Evolutionary conservation across 2,113 vertebrate species (phyloP), one percentile per base, ranked within the genome.

Genomic region (Microcebus jonahi): DNA sequence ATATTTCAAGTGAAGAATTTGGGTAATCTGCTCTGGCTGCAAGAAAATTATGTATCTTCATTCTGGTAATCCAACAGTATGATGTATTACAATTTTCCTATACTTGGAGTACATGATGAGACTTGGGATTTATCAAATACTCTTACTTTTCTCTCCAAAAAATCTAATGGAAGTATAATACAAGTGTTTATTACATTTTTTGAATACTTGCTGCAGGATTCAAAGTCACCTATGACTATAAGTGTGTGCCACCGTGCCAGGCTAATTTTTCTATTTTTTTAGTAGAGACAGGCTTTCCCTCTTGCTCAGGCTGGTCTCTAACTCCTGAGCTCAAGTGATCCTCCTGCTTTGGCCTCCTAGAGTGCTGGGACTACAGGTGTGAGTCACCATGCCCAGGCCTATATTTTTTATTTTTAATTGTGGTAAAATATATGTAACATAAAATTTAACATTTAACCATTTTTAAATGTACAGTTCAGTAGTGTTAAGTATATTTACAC

Each of bases 191-290:
- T 82, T 92, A 59, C 57, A 29, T 25, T 67, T 94, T 73, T 88
- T 92, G 18, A 92, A 76, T 75, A 48, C 68, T 88, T 92, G 48
- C 50, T 88, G 48, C 31, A 65, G 86, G 75, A 73, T 88, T 81
- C 13, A 31, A 73, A 88, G 45, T 71, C 53, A 55, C 53, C 5
- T 18, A 55, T 55, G 53, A 55, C 53, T 55, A 55, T 5, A 55
- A 55, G 53, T 6, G 17, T 55, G 5, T 17, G 17, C 53, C 53
- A 55, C 17, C 1, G 1, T 55, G 53, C 23, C 70, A 73, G 23
- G 39, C 5, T 55, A 55, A 55, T 55, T 55, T 55, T 55, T 55
- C 53, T 55, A 18, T 55, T 18, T 55, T 55, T 18, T 55, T 55
- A 18, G 53, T 55, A 55, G 53, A 18, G 17, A 55, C 17, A 55